These are phyloP conservation scores for Agrotis ipsilon DNA, from an alignment of 2,888 invertebrate species.

Conservation along the genomic window DNA sequence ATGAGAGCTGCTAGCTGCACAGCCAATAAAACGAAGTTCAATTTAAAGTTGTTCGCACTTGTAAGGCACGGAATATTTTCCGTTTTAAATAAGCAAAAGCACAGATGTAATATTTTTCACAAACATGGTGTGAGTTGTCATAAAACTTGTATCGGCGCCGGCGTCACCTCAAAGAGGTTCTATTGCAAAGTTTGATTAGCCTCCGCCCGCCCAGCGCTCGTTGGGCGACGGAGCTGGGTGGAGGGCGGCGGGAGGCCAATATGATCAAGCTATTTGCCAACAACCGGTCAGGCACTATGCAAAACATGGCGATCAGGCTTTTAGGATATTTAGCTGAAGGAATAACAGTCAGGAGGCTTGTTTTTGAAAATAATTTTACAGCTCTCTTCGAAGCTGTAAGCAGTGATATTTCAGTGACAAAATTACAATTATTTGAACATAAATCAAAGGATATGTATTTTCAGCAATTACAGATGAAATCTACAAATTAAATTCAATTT, in stretches of 20 bases:
- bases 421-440: not conserved
- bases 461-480: not conserved
- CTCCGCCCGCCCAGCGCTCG: slow-evolving; percentile 8
- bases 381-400: not conserved
- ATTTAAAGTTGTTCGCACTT: slow-evolving; percentile 21
- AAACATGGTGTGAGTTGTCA: slow-evolving; percentile 32
- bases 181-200: slow-evolving; percentile 51
- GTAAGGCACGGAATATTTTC: slow-evolving; percentile 22
- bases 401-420: not conserved
- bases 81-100: slow-evolving; percentile 13
- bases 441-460: not conserved
- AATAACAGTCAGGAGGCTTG: not conserved
- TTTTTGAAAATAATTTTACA: not conserved
- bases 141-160: slow-evolving; percentile 52
- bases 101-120: slow-evolving; percentile 34
- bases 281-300: slow-evolving; percentile 38
- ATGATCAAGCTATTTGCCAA: slow-evolving; percentile 31
- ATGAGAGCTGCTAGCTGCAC: not conserved
- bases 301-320: slow-evolving; percentile 7
- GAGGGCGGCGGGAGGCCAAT: slow-evolving; percentile 5
- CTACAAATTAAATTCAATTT: not conserved
- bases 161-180: slow-evolving; percentile 42
- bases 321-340: slow-evolving; percentile 10
- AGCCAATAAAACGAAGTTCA: not conserved
- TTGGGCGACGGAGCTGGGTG: not conserved